phyloP scores from a whole-genome alignment of 2,888 invertebrate species.

The Sisyra nigra region DNA sequence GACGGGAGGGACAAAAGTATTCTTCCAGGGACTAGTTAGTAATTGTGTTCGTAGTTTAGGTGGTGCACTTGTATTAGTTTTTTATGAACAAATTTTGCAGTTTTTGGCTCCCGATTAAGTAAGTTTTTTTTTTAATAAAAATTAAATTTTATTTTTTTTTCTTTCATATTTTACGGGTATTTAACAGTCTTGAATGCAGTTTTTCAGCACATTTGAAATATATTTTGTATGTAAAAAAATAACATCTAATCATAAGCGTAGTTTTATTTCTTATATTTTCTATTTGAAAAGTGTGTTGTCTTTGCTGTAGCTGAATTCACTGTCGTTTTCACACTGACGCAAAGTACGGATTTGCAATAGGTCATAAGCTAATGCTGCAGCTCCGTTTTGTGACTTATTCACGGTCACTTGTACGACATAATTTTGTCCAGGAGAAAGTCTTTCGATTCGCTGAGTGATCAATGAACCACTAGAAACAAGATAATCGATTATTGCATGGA shows the following conservation, averaged over 20 bases:
- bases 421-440: conserved; percentile 32
- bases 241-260: no score
- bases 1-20: neutral
- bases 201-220: no score
- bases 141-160: no score
- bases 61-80: conserved; percentile 2
- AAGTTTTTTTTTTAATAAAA: no score
- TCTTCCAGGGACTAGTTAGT: neutral
- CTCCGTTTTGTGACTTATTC: conserved; percentile 28
- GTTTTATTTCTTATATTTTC: no score
- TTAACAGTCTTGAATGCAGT: no score
- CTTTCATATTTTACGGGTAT: no score
- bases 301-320: no score
- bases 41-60: neutral
- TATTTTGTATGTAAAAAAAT: no score
- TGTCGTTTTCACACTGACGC: no score
- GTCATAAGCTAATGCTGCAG: conserved; percentile 39
- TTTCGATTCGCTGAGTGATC: conserved; percentile 30
- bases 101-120: no score
- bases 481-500: conserved; percentile 6
- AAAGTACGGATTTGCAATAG: conserved; percentile 29
- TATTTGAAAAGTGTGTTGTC: no score
- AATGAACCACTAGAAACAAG: conserved; percentile 24
- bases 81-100: neutral
- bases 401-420: conserved; percentile 41